Conservation (phyloP, 2,797 vertebrate genomes). For the Syngnathus rostellatus region DNA sequence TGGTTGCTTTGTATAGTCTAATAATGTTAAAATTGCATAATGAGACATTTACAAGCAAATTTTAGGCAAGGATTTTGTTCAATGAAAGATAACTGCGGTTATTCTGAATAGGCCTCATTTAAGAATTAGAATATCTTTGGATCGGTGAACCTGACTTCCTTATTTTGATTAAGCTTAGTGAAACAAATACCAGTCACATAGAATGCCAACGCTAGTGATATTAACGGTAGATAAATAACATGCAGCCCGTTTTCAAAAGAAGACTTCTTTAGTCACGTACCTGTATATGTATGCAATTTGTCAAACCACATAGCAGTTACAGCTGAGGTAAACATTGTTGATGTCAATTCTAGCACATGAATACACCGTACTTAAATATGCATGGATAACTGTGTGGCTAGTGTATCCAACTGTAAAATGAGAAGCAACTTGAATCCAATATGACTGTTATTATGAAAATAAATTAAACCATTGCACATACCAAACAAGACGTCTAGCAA, state of each 20-base stretch:
- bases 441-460: not conserved
- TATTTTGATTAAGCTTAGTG: not conserved
- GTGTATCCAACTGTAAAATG: not conserved
- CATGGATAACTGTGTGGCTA: constrained; percentile 29
- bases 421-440: not conserved
- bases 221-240: not conserved
- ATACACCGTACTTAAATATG: constrained; percentile 34
- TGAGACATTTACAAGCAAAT: constrained; percentile 28
- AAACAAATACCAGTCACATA: not conserved
- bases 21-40: constrained; percentile 21
- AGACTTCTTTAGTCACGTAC: not conserved
- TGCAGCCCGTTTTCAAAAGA: not conserved
- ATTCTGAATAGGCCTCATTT: not conserved
- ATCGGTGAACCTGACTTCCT: not conserved
- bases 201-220: not conserved
- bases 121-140: not conserved
- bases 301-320: not conserved
- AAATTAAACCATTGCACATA: not conserved
- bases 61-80: constrained; percentile 22
- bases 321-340: not conserved
- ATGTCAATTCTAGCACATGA: not conserved
- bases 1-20: constrained; percentile 9
- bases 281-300: too few relatives aligned
- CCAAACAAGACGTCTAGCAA: not conserved
- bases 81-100: not conserved